phyloP scores from a whole-genome alignment of 2,797 vertebrate species.

The Phalloptychus januarius region DNA sequence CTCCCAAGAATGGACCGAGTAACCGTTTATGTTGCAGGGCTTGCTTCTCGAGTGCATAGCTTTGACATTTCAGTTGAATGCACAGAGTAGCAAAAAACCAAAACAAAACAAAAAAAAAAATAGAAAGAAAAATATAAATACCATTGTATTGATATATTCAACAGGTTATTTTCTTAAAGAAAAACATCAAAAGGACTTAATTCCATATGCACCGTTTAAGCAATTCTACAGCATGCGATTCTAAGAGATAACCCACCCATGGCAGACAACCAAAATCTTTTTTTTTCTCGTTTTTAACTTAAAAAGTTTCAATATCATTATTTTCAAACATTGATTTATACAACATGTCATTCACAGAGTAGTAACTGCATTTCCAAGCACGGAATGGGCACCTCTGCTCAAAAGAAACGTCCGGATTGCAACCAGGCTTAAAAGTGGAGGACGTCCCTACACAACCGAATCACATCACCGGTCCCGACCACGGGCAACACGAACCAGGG shows the following conservation, averaged over 20 bases:
- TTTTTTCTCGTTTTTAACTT: slow-evolving; percentile 90
- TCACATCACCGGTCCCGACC: slow-evolving; percentile 71
- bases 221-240: slow-evolving; percentile 99
- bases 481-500: slow-evolving; percentile 69
- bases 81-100: slow-evolving; percentile 87
- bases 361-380: slow-evolving; percentile 93
- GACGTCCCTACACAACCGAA: slow-evolving; percentile 67
- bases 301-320: slow-evolving; percentile 99
- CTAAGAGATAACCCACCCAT: slow-evolving; percentile 99
- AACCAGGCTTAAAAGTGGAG: slow-evolving; percentile 72
- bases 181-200: slow-evolving; percentile 96
- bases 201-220: slow-evolving; percentile 97
- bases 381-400: slow-evolving; percentile 83
- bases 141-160: slow-evolving; percentile 90
- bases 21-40: slow-evolving; percentile 73
- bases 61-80: slow-evolving; percentile 84
- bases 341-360: slow-evolving; percentile 99
- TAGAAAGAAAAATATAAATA: slow-evolving; percentile 84
- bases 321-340: slow-evolving; percentile 99
- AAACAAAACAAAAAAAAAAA: slow-evolving; percentile 30
- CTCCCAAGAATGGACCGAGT: slow-evolving; percentile 76
- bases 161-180: slow-evolving; percentile 95
- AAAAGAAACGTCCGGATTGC: slow-evolving; percentile 73
- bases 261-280: slow-evolving; percentile 92
- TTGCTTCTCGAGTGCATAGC: slow-evolving; percentile 88